Percentiles rank a stretch among this genome's conserved stretches.
phyloP scores from a whole-genome alignment of 2,797 vertebrate genomes.

The Prionace glauca region DNA sequence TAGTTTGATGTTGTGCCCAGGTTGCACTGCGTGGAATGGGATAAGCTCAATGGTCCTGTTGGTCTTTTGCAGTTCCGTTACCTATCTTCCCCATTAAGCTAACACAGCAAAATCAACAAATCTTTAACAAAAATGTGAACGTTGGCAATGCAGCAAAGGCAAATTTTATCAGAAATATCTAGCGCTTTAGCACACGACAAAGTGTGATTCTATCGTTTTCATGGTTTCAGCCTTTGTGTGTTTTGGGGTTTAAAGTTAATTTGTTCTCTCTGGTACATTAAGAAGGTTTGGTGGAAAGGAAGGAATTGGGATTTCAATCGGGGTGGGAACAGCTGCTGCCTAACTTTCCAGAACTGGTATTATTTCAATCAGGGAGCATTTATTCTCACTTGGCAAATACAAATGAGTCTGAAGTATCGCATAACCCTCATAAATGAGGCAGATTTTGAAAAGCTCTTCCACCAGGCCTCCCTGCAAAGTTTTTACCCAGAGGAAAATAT shows the following conservation, averaged over 20 bases:
- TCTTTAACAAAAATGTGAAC: not conserved
- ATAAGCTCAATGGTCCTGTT: not conserved
- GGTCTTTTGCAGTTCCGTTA: not conserved
- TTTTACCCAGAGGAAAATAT: constrained; percentile 14
- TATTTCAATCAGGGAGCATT: not conserved
- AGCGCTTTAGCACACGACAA: not conserved
- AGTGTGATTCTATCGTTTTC: not conserved
- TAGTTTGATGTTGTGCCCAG: too few species aligned
- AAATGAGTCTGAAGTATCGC: not conserved
- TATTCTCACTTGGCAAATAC: not conserved
- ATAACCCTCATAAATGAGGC: not conserved
- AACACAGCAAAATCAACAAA: not conserved
- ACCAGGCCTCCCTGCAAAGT: not conserved
- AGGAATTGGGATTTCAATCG: not conserved
- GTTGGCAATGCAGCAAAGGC: not conserved
- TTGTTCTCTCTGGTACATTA: not conserved
- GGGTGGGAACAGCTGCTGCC: not conserved
- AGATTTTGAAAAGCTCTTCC: not conserved
- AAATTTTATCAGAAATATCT: not conserved
- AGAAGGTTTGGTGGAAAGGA: not conserved
- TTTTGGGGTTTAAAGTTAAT: not conserved
- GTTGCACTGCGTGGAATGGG: not conserved
- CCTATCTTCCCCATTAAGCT: not conserved
- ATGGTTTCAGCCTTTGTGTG: not conserved
- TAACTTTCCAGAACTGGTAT: not conserved